Evolutionary conservation across 2,797 vertebrate species (phyloP).

Genomic region (Sparidentex hasta): DNA sequence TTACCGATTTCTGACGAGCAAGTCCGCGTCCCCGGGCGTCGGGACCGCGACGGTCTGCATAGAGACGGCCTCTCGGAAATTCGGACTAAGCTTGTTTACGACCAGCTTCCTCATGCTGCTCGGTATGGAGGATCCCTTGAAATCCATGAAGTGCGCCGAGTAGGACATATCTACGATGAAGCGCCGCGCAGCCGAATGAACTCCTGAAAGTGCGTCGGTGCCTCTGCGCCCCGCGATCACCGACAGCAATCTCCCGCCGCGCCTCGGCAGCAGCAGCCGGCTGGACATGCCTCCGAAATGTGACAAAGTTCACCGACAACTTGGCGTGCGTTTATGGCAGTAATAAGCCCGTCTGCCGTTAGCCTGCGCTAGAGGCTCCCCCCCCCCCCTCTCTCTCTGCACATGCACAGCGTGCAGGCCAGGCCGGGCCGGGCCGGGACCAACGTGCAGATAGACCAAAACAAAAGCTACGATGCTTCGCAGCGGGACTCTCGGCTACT

Average conservation of each 20-base stretch:
- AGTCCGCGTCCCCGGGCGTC: constrained; percentile 91
- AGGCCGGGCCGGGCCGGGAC: constrained; percentile 16
- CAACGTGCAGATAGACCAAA: constrained; percentile 18
- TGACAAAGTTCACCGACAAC: constrained; percentile 82
- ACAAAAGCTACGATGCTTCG: neutral
- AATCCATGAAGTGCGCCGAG: constrained; percentile 95
- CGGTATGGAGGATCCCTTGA: constrained; percentile 91
- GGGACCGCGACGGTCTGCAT: constrained; percentile 88
- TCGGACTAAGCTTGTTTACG: constrained; percentile 89
- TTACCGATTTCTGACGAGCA: constrained; percentile 96
- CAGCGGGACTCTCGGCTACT: neutral
- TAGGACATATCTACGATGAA: constrained; percentile 93
- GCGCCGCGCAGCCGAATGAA: constrained; percentile 74
- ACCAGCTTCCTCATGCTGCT: constrained; percentile 92
- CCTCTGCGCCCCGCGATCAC: constrained; percentile 51
- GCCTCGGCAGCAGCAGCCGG: constrained; percentile 34
- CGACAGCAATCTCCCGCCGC: constrained; percentile 47
- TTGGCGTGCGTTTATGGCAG: constrained; percentile 35
- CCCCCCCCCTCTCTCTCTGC: neutral
- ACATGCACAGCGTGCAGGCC: constrained; percentile 32
- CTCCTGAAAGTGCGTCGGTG: constrained; percentile 70
- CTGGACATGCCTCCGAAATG: constrained; percentile 73
- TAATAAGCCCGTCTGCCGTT: constrained; percentile 49
- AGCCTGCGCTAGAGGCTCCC: constrained; percentile 64
- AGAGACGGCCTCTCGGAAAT: constrained; percentile 91